Evolutionary conservation across 2,113 vertebrate species (phyloP).

Genomic region (Origma solitaria): DNA sequence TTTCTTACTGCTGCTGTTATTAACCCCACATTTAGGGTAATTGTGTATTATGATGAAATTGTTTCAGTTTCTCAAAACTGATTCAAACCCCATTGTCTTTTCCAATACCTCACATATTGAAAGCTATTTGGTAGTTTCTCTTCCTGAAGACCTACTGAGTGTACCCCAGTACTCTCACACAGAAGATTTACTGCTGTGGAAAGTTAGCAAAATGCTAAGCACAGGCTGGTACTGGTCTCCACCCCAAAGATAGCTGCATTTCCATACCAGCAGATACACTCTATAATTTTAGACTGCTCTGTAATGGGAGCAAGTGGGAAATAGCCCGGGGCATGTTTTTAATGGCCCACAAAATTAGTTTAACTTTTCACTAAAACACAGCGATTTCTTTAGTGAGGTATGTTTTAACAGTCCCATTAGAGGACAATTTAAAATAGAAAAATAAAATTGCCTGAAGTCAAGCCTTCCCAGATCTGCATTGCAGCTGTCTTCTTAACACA

Average conservation of each 20-base stretch:
- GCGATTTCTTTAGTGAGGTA: background rate
- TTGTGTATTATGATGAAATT: background rate
- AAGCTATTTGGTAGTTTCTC: background rate
- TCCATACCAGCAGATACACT: background rate
- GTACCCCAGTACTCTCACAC: background rate
- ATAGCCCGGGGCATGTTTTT: background rate
- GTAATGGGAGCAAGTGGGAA: background rate
- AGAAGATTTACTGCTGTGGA: background rate
- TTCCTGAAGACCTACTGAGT: background rate
- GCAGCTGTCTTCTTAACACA: background rate
- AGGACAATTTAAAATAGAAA: background rate
- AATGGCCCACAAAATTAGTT: background rate
- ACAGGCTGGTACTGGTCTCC: background rate
- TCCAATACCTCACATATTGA: background rate
- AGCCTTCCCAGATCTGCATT: background rate
- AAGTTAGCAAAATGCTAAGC: background rate
- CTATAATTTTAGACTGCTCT: background rate
- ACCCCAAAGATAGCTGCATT: background rate
- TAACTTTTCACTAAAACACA: background rate
- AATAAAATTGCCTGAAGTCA: background rate
- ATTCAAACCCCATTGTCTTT: background rate
- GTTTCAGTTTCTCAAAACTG: background rate
- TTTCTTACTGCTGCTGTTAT: background rate
- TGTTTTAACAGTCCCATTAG: background rate
- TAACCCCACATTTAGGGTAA: background rate